Evolutionary conservation across 1,140 invertebrate genomes (phyloP).

Genomic region (Caerostris darwini): DNA sequence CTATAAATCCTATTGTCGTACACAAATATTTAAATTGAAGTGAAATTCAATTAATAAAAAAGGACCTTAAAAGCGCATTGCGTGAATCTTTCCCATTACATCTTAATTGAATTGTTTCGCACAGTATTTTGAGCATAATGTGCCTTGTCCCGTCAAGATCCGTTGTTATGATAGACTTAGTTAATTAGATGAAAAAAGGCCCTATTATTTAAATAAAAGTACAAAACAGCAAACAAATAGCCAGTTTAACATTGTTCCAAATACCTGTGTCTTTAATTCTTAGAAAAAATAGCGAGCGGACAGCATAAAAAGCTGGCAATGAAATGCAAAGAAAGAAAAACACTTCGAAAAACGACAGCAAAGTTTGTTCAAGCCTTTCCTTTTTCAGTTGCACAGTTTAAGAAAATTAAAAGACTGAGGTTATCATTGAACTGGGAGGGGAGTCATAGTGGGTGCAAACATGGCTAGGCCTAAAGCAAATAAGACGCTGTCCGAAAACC

Average conservation of each 20-base stretch:
- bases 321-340: conserved; percentile 66
- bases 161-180: conserved; percentile 10
- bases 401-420: conserved; percentile 77
- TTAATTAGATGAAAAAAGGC: conserved; percentile 53
- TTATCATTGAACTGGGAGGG: conserved; percentile 71
- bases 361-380: conserved; percentile 75
- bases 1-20: conserved; percentile 13
- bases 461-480: conserved; percentile 76
- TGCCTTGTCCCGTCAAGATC: background rate
- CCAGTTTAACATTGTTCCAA: conserved; percentile 55
- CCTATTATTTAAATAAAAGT: conserved; percentile 48
- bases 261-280: conserved; percentile 46
- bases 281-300: conserved; percentile 64
- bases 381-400: conserved; percentile 77
- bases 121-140: background rate
- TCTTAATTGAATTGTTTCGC: conserved; percentile 44
- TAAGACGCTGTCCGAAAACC: conserved; percentile 72
- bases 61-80: conserved; percentile 29
- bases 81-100: conserved; percentile 47
- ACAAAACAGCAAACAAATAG: conserved; percentile 74
- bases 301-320: conserved; percentile 53
- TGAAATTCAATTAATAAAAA: conserved; percentile 56
- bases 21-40: conserved; percentile 56
- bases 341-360: conserved; percentile 50
- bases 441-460: conserved; percentile 73